Evolutionary conservation across 1,140 invertebrate genomes (phyloP).

Genomic region (Halotydeus destructor): DNA sequence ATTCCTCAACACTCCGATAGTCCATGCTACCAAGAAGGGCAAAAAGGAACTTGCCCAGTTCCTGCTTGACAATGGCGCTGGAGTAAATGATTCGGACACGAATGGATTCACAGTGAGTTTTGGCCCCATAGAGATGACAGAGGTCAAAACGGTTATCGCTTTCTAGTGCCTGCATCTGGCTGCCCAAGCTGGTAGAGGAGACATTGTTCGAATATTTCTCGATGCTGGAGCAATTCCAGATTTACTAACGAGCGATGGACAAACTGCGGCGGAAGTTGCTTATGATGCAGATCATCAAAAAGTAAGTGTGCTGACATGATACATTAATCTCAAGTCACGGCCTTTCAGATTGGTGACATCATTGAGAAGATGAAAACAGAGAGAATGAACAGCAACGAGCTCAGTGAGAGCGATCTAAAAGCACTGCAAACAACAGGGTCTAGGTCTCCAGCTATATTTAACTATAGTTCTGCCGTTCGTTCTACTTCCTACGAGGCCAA

Average conservation of each 20-base stretch:
- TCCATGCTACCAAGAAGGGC: conserved; percentile 24
- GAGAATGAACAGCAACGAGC: no score
- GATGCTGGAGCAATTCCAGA: not conserved
- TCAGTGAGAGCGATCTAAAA: no score
- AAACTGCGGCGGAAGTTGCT: not conserved
- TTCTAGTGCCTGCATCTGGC: conserved; percentile 24
- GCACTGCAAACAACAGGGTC: no score
- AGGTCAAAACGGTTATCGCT: conserved; percentile 4
- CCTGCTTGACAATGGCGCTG: conserved; percentile 21
- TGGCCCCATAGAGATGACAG: conserved; percentile 3
- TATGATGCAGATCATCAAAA: not conserved
- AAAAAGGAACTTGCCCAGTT: conserved; percentile 18
- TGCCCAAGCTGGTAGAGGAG: conserved; percentile 18
- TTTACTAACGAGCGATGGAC: not conserved
- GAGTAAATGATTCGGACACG: conserved; percentile 23
- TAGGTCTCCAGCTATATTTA: no score
- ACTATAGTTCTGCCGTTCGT: no score
- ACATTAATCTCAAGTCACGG: no score
- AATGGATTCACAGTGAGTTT: conserved; percentile 24
- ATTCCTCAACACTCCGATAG: conserved; percentile 24
- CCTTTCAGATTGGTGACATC: no score
- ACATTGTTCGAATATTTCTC: conserved; percentile 9
- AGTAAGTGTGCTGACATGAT: no score
- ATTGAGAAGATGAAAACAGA: no score
- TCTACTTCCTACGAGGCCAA: no score